Evolutionary conservation across 2,888 invertebrate genomes (phyloP).

Genomic region (Tinea trinotella): DNA sequence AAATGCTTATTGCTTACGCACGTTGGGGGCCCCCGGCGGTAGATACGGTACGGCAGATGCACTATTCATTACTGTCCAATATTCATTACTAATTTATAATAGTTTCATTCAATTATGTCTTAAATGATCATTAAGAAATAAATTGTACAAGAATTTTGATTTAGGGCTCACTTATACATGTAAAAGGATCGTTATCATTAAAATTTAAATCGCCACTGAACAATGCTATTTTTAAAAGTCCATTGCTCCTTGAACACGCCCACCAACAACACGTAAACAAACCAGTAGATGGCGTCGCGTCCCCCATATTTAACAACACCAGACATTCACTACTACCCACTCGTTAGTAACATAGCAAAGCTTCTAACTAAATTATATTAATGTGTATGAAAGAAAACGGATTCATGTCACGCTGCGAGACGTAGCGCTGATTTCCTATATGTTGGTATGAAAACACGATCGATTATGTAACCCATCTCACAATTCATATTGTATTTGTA

Average conservation of each 20-base stretch:
- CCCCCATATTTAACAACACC: constrained; percentile 5
- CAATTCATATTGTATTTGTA: too few relatives aligned
- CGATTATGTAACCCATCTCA: background rate
- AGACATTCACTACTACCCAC: background rate
- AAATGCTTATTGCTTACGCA: too few relatives aligned
- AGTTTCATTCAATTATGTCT: too few relatives aligned
- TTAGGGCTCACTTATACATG: too few relatives aligned
- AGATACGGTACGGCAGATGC: too few relatives aligned
- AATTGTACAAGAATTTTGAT: too few relatives aligned
- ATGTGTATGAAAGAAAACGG: background rate
- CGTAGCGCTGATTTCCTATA: background rate
- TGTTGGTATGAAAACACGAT: background rate
- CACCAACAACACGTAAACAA: constrained; percentile 1
- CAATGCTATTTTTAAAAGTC: background rate
- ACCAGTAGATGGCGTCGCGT: background rate
- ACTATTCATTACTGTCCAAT: too few relatives aligned
- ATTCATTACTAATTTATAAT: too few relatives aligned
- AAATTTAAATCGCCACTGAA: too few relatives aligned
- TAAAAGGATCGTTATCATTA: too few relatives aligned
- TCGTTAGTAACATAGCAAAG: background rate
- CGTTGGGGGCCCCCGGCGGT: too few relatives aligned
- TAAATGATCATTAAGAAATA: too few relatives aligned
- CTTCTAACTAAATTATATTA: background rate
- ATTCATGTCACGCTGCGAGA: background rate
- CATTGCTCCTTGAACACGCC: background rate